Conservation (phyloP, 2,113 vertebrate species). For the Delphinapterus leucas region DNA sequence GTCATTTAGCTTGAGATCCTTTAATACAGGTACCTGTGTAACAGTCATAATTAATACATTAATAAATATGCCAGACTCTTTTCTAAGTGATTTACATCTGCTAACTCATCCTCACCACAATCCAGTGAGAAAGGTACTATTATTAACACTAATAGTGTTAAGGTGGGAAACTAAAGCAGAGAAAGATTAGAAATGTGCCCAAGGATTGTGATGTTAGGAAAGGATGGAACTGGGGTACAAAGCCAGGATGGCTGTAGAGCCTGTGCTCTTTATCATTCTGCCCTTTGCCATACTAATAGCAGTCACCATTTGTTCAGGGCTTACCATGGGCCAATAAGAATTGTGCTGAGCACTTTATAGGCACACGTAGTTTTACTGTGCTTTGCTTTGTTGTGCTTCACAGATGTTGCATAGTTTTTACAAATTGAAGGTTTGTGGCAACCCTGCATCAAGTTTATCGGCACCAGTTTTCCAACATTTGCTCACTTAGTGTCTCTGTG, state of each 20-base stretch:
- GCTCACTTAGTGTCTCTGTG: background rate
- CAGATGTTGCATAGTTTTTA: background rate
- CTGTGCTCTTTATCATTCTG: background rate
- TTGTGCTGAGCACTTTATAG: background rate
- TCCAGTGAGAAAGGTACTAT: fast-evolving
- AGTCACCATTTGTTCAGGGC: background rate
- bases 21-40: background rate
- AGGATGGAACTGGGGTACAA: background rate
- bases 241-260: background rate
- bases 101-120: background rate
- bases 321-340: background rate
- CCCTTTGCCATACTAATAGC: background rate
- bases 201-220: background rate
- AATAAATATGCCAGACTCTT: background rate
- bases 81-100: background rate
- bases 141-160: background rate
- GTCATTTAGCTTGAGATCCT: background rate
- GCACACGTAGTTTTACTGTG: background rate
- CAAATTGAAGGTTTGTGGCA: background rate
- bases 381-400: background rate
- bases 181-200: background rate
- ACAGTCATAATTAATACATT: background rate
- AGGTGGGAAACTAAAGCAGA: background rate
- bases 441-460: background rate
- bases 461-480: background rate